Evolutionary conservation across 2,888 invertebrate genomes (phyloP).

Genomic region (Panzeria rudis): DNA sequence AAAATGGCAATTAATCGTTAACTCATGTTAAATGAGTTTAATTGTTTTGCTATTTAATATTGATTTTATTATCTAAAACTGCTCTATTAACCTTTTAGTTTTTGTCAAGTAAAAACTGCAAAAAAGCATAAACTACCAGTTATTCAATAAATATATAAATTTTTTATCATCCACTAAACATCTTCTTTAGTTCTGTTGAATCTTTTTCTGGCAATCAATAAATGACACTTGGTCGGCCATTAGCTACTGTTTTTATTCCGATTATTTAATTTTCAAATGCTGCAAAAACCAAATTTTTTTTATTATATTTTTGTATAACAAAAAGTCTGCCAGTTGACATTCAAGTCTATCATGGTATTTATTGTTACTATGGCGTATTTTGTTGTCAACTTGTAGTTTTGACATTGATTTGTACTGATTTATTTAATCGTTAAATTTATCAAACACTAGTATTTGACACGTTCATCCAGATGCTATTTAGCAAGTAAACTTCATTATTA

Average conservation of each 20-base stretch:
- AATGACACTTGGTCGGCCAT: slow-evolving; percentile 60
- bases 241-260: neutral
- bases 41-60: neutral
- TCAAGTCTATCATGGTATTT: slow-evolving; percentile 32
- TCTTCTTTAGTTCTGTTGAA: slow-evolving; percentile 15
- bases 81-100: slow-evolving; percentile 56
- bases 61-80: slow-evolving; percentile 10
- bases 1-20: neutral
- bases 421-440: neutral
- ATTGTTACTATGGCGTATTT: slow-evolving; percentile 33
- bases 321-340: slow-evolving; percentile 44
- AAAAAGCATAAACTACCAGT: neutral
- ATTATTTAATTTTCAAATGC: neutral
- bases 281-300: neutral
- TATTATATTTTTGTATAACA: neutral
- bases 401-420: slow-evolving; percentile 7
- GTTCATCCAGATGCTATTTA: slow-evolving; percentile 9
- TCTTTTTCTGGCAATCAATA: slow-evolving; percentile 39
- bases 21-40: neutral
- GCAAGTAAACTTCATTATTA: slow-evolving; percentile 37
- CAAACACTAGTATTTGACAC: neutral
- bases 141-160: neutral
- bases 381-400: slow-evolving; percentile 24
- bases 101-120: neutral
- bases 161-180: slow-evolving; percentile 37